phyloP scores from a whole-genome alignment of 2,113 vertebrate species.

The Cryptotis parvus region DNA sequence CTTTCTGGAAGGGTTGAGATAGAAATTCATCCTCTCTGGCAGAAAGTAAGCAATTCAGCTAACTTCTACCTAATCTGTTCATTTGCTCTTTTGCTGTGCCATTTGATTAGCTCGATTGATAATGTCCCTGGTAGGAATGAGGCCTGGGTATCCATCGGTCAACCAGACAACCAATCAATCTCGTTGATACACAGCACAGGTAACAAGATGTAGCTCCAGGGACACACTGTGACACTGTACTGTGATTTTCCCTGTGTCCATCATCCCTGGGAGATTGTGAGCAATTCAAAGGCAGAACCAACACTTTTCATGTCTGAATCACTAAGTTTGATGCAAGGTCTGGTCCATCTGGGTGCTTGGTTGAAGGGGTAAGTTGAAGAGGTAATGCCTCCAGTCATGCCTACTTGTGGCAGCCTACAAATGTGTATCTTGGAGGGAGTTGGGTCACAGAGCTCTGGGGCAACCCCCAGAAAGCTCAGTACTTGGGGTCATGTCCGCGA shows the following conservation, averaged over 20 bases:
- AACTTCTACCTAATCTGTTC: conserved; percentile 57
- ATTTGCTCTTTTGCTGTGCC: conserved; percentile 38
- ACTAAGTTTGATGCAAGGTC: neutral
- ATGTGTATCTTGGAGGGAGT: neutral
- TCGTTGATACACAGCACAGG: neutral
- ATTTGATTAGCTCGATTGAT: conserved; percentile 69
- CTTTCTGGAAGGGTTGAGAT: conserved; percentile 42
- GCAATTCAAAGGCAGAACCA: neutral
- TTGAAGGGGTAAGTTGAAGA: conserved; percentile 5
- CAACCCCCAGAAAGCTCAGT: neutral
- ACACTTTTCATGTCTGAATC: neutral
- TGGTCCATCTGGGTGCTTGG: neutral
- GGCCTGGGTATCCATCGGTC: conserved; percentile 51
- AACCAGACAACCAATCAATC: conserved; percentile 26
- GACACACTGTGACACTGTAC: neutral
- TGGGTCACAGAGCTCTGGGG: neutral
- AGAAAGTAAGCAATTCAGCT: conserved; percentile 55
- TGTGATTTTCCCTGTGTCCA: neutral
- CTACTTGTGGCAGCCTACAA: too few relatives aligned
- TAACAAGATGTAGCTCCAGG: neutral
- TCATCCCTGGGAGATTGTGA: neutral
- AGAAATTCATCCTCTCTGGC: conserved; percentile 60
- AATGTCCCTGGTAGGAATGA: conserved; percentile 65
- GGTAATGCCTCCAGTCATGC: neutral
- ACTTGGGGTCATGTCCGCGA: too few relatives aligned